These are phyloP conservation scores for Eupithecia centaureata DNA, from an alignment of 2,888 invertebrate species.

Conservation along the genomic window DNA sequence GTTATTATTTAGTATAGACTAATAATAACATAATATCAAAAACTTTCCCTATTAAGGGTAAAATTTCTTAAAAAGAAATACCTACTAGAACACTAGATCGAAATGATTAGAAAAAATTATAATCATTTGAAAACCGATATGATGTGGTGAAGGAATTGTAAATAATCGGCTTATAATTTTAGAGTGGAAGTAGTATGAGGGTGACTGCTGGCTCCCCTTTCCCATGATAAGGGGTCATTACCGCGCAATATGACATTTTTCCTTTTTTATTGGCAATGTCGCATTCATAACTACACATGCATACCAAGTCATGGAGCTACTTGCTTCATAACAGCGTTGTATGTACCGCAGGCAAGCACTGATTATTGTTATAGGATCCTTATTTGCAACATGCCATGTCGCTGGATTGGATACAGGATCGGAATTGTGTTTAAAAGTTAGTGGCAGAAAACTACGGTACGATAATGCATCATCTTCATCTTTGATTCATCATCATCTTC, in stretches of 20 bases:
- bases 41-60: too few relatives aligned
- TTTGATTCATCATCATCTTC: too few relatives aligned
- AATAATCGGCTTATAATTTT: constrained; percentile 34
- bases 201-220: constrained; percentile 26
- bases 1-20: background rate
- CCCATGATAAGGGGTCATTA: constrained; percentile 43
- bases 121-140: background rate
- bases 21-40: too few relatives aligned
- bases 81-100: background rate
- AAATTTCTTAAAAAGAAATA: background rate
- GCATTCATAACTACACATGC: background rate
- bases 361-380: background rate
- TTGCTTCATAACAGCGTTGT: background rate
- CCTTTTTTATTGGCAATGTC: constrained; percentile 33
- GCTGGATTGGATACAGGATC: background rate
- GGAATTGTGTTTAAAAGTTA: background rate
- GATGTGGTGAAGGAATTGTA: constrained; percentile 1
- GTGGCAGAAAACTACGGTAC: background rate
- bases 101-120: background rate
- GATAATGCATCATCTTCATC: background rate
- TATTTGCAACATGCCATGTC: background rate
- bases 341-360: background rate
- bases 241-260: constrained; percentile 33
- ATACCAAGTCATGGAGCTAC: background rate
- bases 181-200: constrained; percentile 38